A percentile compares a stretch with the other conserved stretches of the same genome.
These are phyloP conservation scores for Xenopus tropicalis DNA, from an alignment of 2,113 vertebrate species.

Conservation along the genomic window DNA sequence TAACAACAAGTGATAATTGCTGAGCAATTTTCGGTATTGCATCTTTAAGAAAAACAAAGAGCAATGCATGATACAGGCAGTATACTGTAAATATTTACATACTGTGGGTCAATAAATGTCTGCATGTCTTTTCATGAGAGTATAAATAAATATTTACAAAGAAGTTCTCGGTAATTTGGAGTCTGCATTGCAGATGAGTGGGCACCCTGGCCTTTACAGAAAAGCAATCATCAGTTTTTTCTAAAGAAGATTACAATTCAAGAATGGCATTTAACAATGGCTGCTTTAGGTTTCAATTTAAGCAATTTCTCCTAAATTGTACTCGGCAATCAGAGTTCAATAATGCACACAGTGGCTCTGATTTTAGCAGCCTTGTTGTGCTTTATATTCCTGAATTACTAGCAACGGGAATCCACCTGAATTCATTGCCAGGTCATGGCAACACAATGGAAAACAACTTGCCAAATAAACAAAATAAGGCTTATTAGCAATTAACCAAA, in stretches of 20 bases:
- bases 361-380: not conserved
- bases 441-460: no score
- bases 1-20: no score
- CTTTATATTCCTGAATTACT: not conserved
- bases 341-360: not conserved
- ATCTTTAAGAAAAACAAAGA: no score
- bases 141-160: no score
- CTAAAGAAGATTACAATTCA: constrained; percentile 48
- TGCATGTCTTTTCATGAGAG: no score
- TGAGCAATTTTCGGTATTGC: no score
- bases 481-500: no score
- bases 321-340: not conserved
- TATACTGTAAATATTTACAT: no score
- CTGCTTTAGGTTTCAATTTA: constrained; percentile 1
- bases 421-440: not conserved
- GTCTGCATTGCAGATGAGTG: not conserved
- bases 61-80: no score
- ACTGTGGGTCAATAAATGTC: no score
- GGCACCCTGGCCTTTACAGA: not conserved
- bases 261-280: not conserved
- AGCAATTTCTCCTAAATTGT: not conserved
- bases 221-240: constrained; percentile 42
- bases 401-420: constrained; percentile 1
- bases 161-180: no score
- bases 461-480: no score